Evolutionary conservation across 2,888 invertebrate genomes (phyloP).

Genomic region (Cheilosia urbana): DNA sequence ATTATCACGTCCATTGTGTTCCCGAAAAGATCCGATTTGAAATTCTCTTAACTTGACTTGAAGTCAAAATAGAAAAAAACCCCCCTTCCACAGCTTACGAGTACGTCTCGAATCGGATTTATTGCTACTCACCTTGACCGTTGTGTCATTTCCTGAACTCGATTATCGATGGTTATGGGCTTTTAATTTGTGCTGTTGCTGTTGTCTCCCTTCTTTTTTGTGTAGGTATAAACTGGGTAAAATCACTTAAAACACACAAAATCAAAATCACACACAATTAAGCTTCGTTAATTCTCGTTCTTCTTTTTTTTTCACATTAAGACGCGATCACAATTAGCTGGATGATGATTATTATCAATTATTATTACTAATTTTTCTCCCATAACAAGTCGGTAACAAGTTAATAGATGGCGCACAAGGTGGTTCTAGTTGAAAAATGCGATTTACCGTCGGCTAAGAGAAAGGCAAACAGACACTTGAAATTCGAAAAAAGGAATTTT

Average conservation of each 20-base stretch:
- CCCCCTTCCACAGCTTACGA: slow-evolving; percentile 6
- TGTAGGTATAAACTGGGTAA: neutral
- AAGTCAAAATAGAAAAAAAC: neutral
- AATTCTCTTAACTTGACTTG: slow-evolving; percentile 36
- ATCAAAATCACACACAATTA: slow-evolving; percentile 15
- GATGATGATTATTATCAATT: slow-evolving; percentile 21
- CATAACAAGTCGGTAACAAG: slow-evolving; percentile 4
- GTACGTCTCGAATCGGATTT: slow-evolving; percentile 35
- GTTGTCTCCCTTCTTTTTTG: neutral
- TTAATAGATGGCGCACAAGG: neutral
- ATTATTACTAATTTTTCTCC: slow-evolving; percentile 4
- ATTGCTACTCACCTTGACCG: slow-evolving; percentile 61
- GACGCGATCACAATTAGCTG: slow-evolving; percentile 48
- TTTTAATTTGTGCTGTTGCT: neutral
- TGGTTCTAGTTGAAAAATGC: neutral
- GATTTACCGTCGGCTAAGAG: slow-evolving; percentile 36
- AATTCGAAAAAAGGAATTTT: neutral
- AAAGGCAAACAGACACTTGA: neutral
- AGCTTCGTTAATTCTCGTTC: slow-evolving; percentile 7
- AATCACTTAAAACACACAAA: slow-evolving; percentile 31
- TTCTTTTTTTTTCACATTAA: slow-evolving; percentile 18
- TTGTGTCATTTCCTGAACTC: slow-evolving; percentile 63
- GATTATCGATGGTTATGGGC: slow-evolving; percentile 25
- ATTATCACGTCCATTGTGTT: slow-evolving; percentile 60
- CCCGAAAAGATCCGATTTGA: slow-evolving; percentile 48